phyloP scores from a whole-genome alignment of 2,888 invertebrate species.

The Troides oblongomaculatus region DNA sequence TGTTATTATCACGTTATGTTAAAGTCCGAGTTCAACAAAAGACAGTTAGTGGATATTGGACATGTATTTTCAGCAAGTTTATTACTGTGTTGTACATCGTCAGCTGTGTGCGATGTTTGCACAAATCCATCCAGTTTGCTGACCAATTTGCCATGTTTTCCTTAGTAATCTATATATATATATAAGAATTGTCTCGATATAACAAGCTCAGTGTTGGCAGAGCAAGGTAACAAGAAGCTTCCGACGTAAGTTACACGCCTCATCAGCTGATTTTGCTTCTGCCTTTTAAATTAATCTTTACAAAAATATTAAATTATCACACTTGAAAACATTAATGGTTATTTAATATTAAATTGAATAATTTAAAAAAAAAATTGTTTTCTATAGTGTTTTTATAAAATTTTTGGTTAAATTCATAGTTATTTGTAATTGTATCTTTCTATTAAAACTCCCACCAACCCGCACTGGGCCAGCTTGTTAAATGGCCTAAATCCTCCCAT shows the following conservation, averaged over 20 bases:
- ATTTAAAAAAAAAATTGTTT: no score
- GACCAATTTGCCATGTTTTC: slow-evolving; percentile 44
- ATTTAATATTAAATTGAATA: no score
- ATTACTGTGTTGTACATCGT: slow-evolving; percentile 35
- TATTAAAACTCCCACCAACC: no score
- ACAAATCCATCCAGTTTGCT: slow-evolving; percentile 32
- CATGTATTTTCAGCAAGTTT: slow-evolving; percentile 28
- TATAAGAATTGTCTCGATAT: slow-evolving; percentile 41
- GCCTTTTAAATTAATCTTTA: background rate
- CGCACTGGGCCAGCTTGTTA: no score
- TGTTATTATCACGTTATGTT: slow-evolving; percentile 31
- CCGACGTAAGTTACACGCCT: slow-evolving; percentile 34
- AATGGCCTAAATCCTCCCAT: no score
- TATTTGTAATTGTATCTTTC: no score
- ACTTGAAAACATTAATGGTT: no score
- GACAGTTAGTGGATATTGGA: slow-evolving; percentile 19
- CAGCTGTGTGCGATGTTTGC: slow-evolving; percentile 41
- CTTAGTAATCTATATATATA: slow-evolving; percentile 62
- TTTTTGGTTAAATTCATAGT: no score
- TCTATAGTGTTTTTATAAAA: no score
- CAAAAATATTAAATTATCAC: background rate
- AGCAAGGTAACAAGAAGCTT: slow-evolving; percentile 41
- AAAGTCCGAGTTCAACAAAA: slow-evolving; percentile 19
- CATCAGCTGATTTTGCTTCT: background rate
- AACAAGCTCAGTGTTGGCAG: slow-evolving; percentile 47